Percentiles rank a stretch among this genome's conserved stretches.
phyloP scores from a whole-genome alignment of 2,113 vertebrate species.

The Chionis minor region DNA sequence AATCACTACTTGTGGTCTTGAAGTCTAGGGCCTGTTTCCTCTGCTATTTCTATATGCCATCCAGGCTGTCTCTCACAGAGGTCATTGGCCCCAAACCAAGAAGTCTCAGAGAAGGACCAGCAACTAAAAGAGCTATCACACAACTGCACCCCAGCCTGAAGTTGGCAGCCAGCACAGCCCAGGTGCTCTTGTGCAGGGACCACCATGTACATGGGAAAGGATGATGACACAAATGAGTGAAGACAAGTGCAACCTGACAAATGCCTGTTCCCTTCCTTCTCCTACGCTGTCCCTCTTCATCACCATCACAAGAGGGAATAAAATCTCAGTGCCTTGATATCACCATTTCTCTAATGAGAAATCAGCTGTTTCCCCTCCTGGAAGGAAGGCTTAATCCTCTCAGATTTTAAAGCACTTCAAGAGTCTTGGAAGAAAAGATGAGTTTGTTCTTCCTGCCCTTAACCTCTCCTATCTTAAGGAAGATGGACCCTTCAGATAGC shows the following conservation, averaged over 20 bases:
- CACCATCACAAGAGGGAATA: background rate
- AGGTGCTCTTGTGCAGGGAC: background rate
- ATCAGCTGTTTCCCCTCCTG: background rate
- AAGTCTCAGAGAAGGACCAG: background rate
- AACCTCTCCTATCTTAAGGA: background rate
- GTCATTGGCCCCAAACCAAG: background rate
- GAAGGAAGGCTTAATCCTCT: background rate
- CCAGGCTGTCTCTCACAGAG: background rate
- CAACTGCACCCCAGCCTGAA: background rate
- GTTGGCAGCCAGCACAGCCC: background rate
- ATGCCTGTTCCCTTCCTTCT: background rate
- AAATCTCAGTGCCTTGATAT: slow-evolving; percentile 22
- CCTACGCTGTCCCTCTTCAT: background rate
- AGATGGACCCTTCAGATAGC: background rate
- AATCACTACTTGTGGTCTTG: background rate
- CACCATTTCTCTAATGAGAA: background rate
- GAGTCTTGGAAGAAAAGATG: background rate
- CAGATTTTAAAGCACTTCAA: background rate
- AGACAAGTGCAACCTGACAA: background rate
- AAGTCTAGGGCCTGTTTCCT: background rate
- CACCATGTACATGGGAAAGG: fast-evolving
- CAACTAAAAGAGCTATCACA: background rate
- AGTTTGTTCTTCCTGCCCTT: background rate
- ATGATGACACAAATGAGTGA: background rate
- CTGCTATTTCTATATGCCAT: background rate